Conservation (phyloP, 2,797 vertebrate genomes). For the Darevskia nairensis region DNA sequence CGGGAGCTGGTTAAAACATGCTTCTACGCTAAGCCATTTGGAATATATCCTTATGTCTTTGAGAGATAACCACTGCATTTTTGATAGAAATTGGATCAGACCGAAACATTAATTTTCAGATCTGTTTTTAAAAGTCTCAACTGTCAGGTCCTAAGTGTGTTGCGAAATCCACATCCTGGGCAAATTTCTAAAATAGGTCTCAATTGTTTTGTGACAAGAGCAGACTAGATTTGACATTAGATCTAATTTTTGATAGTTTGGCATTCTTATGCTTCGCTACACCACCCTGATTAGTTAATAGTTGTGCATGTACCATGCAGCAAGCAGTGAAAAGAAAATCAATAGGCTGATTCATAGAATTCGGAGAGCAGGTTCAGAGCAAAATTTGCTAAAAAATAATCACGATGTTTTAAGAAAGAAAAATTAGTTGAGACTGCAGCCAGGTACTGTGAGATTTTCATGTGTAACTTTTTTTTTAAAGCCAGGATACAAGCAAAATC, state of each 20-base stretch:
- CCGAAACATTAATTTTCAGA: background rate
- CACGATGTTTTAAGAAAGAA: background rate
- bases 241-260: background rate
- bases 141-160: background rate
- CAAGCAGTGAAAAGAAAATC: background rate
- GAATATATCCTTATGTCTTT: background rate
- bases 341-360: background rate
- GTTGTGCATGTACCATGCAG: background rate
- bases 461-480: background rate
- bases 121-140: background rate
- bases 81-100: background rate
- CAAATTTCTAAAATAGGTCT: background rate
- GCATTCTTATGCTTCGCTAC: background rate
- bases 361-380: background rate
- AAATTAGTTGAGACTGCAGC: background rate
- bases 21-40: conserved; percentile 56
- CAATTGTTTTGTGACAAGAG: background rate
- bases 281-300: background rate
- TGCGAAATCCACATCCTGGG: background rate
- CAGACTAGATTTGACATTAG: background rate
- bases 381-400: background rate
- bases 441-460: background rate
- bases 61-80: background rate
- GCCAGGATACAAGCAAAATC: background rate
- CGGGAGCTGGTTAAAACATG: conserved; percentile 17